These are phyloP conservation scores for Grammomys surdaster DNA, from an alignment of 2,113 vertebrate genomes.

Conservation along the genomic window DNA sequence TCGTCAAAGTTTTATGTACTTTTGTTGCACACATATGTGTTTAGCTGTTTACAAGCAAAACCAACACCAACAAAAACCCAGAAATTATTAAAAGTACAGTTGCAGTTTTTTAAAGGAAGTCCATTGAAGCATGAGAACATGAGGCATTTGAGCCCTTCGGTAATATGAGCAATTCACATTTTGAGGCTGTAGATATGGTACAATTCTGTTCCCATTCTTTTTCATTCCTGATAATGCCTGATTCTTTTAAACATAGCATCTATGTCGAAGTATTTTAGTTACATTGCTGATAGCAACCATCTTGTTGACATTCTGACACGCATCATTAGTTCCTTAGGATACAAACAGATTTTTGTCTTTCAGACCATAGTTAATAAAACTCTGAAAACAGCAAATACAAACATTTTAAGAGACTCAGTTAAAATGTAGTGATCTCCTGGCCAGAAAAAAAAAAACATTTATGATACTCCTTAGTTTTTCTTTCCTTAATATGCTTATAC, in stretches of 20 bases:
- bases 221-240: neutral
- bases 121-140: neutral
- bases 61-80: too few species aligned
- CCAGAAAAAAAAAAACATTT: neutral
- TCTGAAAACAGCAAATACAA: neutral
- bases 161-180: slow-evolving; percentile 26
- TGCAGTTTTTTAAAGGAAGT: slow-evolving; percentile 54
- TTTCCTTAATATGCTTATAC: neutral
- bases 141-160: neutral
- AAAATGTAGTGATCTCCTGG: neutral
- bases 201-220: slow-evolving; percentile 36
- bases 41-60: neutral
- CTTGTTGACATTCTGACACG: slow-evolving; percentile 17
- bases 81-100: neutral
- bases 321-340: neutral
- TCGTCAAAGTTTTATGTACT: slow-evolving; percentile 4
- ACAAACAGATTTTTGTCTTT: slow-evolving; percentile 25
- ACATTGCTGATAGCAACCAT: neutral
- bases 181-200: neutral
- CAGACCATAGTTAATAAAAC: neutral
- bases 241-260: neutral
- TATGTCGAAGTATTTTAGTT: neutral
- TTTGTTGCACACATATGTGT: neutral
- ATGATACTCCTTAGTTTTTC: neutral
- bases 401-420: neutral